Base-by-base conservation (phyloP, 2,888 invertebrate genomes). In the Spatulosminthurus flaviceps region DNA sequence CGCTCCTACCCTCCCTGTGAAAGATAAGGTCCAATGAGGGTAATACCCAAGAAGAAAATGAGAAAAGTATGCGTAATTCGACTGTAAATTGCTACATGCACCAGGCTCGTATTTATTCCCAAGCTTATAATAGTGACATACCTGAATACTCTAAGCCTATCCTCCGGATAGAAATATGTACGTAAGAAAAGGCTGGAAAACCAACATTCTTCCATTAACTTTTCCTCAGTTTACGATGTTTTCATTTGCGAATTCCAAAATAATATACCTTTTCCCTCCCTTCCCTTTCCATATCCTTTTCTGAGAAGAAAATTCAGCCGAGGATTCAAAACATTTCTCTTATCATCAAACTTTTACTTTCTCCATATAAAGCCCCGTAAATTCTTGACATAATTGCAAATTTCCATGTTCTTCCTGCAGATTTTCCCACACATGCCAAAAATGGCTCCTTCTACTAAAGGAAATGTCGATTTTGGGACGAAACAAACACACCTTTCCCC, bases 31-130 rank as follows among this genome's bases (percentile, higher is more conserved):
- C 51, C 51, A n/a, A 51, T 51, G n/a, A 51, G 51, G 51, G 51
- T 51, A 51, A 51, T 51, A 51, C 51, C 51, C 19, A n/a, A 19
- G n/a, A 51, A 51, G 51, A 51, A 51, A 51, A 51, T 51, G 51
- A 51, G 51, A 51, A 51, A 51, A 51, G 51, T 51, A n/a, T 51
- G 51, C 51, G 51, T 51, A 51, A 51, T 51, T 51, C 51, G 16
- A 51, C 51, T 51, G 51, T 51, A 16, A 51, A 51, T 51, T 51
- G 51, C 51, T 51, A 51, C 51, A 16, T 51, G 51, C 51, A 51
- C 51, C 5, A 11, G 19, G 16, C 34, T 51, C 5, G 51, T 16
- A 51, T 51, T 51, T 51, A 51, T 51, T 51, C 5, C 51, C 41
- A 41, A 13, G 41, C 41, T 41, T 41, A 9, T 41, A 7, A 41